Base-by-base conservation (phyloP, 2,797 vertebrate species). In the Lacerta agilis region DNA sequence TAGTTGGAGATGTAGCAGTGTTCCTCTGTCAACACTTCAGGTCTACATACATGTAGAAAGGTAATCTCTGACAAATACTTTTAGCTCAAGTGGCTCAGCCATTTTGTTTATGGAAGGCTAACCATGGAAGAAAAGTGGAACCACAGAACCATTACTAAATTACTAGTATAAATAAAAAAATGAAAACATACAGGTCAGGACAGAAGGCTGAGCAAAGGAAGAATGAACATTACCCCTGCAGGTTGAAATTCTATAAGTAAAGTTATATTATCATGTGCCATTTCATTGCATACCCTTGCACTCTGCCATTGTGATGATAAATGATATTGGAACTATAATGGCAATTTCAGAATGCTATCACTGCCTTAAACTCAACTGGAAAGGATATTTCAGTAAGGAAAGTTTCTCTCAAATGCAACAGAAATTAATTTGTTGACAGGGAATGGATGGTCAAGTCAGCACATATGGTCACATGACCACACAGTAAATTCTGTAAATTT, bases 281-380 rank as follows among this genome's bases (percentile, higher is more conserved):
- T 64, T 64, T 45, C 75, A 41, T 23, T 85, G 73, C 73, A 85
- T 67, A 66, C 58, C 55, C 79, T 2, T 27, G n/a, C 5, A 71
- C 2, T 49, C 64, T 11, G 0, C 2, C 27, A 13, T 13, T 77
- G 0, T 36, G 88, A 87, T 8, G 0, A 73, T 0, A 71, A 88
- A 3, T 64, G 7, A 36, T 0, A 71, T 49, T 33, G 45, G 0
- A 0, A 77, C 1, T 73, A 58, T 75, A 0, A 41, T 77, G 43
- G 11, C 83, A 85, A 87, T 72, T 81, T 36, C 20, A 79, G 64
- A 92, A 77, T 41, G 23, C 0, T 84, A 41, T 20, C 4, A 25
- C 27, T 41, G 5, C 18, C 87, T 72, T 90, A 1, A 85, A 88
- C 88, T 85, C 23, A 41, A 20, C 4, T 81, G 17, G 76, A 90